Evolutionary conservation across 2,797 vertebrate genomes (phyloP).

Genomic region (Sebastes minor): DNA sequence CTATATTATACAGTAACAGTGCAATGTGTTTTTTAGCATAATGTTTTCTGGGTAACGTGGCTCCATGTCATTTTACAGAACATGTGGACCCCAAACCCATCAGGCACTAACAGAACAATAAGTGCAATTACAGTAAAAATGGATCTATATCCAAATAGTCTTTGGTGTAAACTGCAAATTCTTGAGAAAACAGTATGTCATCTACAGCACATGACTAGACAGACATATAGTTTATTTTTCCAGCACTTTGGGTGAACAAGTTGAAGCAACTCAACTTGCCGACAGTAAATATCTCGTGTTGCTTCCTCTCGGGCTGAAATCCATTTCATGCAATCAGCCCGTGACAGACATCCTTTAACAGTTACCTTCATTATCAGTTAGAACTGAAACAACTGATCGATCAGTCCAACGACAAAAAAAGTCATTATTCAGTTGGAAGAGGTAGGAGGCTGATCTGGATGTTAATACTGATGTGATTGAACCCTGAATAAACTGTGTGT

Average conservation of each 20-base stretch:
- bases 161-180: constrained; percentile 14
- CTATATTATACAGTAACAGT: not conserved
- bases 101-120: constrained; percentile 1
- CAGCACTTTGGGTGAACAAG: not conserved
- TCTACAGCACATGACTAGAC: too few species aligned
- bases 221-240: not conserved
- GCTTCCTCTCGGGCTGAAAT: not conserved
- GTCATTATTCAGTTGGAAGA: not conserved
- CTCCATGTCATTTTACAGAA: not conserved
- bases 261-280: not conserved
- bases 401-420: not conserved
- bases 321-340: not conserved
- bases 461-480: not conserved
- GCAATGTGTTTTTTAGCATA: not conserved
- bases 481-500: not conserved
- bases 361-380: not conserved
- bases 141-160: not conserved
- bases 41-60: not conserved
- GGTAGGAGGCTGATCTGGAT: not conserved
- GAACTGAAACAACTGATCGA: not conserved
- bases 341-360: not conserved
- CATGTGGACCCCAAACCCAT: not conserved
- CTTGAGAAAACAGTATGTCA: not conserved
- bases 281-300: not conserved
- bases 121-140: not conserved